phyloP scores from a whole-genome alignment of 2,113 vertebrate species.

The Petromus typicus region DNA sequence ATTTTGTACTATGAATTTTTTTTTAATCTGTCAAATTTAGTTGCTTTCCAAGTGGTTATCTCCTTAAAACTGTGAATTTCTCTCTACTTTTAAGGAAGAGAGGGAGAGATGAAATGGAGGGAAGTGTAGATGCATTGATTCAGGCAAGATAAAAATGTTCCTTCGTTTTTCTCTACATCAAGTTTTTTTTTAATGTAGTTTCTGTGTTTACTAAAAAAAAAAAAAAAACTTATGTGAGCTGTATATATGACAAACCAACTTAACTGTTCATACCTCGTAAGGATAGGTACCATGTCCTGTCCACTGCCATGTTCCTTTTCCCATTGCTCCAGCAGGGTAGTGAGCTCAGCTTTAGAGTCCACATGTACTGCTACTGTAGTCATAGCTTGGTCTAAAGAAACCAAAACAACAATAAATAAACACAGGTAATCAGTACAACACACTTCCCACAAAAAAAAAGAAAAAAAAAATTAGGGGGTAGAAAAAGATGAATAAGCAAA shows the following conservation, averaged over 20 bases:
- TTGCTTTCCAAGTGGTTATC: not conserved
- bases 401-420: not conserved
- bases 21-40: not conserved
- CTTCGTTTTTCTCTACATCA: not conserved
- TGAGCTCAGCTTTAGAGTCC: constrained; percentile 99
- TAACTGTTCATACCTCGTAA: constrained; percentile 92
- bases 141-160: not conserved
- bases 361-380: constrained; percentile 91
- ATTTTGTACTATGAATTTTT: not conserved
- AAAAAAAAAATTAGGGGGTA: not conserved
- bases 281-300: constrained; percentile 94
- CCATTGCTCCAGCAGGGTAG: constrained; percentile 97
- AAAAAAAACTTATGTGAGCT: not conserved
- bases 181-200: not conserved
- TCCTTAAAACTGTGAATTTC: not conserved
- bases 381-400: constrained; percentile 90
- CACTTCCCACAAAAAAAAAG: constrained; percentile 25
- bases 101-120: not conserved
- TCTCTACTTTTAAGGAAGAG: not conserved
- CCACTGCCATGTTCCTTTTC: constrained; percentile 96
- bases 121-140: not conserved
- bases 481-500: not conserved
- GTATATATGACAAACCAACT: not conserved
- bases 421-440: not conserved
- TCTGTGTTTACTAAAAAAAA: not conserved